These are phyloP conservation scores for Saguinus oedipus DNA, from an alignment of 2,797 vertebrate genomes.

Conservation along the genomic window DNA sequence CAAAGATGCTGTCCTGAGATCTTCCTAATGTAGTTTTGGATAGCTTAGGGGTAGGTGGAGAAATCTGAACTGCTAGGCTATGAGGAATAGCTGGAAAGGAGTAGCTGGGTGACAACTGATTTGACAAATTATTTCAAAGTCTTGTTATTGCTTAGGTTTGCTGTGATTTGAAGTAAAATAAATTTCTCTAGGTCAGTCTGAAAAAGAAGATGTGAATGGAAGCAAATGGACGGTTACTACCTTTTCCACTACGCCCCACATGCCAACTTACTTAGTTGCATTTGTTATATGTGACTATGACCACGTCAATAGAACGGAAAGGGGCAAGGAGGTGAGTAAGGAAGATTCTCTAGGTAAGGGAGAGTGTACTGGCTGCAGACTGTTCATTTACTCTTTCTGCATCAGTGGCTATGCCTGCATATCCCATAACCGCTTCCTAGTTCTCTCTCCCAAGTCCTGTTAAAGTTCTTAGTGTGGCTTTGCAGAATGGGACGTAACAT, in stretches of 20 bases:
- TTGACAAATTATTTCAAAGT: not conserved
- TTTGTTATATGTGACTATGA: conserved; percentile 85
- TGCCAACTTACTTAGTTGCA: conserved; percentile 87
- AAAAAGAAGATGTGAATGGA: conserved; percentile 83
- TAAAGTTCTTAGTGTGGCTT: not conserved
- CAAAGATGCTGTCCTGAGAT: not conserved
- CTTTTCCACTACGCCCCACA: conserved; percentile 84
- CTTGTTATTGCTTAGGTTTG: not conserved
- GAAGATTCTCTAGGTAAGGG: not conserved
- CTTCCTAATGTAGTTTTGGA: not conserved
- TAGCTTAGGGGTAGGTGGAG: not conserved
- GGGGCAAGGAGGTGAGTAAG: conserved; percentile 84
- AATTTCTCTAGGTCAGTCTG: conserved; percentile 80
- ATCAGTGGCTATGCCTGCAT: not conserved
- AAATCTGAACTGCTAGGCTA: not conserved
- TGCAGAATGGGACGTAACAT: not conserved
- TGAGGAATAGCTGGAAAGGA: not conserved
- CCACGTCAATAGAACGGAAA: conserved; percentile 81
- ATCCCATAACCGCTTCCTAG: not conserved
- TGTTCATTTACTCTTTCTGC: not conserved
- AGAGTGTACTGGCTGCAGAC: not conserved
- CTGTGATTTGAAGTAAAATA: conserved; percentile 52
- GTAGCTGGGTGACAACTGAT: not conserved
- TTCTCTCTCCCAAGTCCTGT: not conserved
- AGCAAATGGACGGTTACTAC: conserved; percentile 84